Percentiles rank a stretch among this genome's conserved stretches.
Conservation (phyloP, 2,888 invertebrate genomes). For the Ormyrus labotus region DNA sequence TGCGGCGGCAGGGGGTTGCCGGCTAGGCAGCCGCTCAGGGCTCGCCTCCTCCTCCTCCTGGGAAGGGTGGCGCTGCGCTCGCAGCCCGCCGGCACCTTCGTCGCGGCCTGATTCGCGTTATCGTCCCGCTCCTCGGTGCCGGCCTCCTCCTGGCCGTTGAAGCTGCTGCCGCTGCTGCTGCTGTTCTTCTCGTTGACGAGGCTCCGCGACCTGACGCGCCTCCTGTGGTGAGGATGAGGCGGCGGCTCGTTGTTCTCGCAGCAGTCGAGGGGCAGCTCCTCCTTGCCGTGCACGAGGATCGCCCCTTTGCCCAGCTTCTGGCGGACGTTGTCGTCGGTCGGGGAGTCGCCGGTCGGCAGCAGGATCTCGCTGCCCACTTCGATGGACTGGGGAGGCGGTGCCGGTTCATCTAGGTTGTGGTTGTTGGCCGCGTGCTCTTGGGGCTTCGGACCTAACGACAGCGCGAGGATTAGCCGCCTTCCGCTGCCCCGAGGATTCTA, state of each 20-base stretch:
- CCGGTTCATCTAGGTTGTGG: neutral
- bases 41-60: slow-evolving; percentile 67
- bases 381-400: slow-evolving; percentile 63
- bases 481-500: slow-evolving; percentile 11
- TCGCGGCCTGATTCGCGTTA: slow-evolving; percentile 1
- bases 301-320: slow-evolving; percentile 77
- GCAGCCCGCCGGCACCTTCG: neutral
- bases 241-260: slow-evolving; percentile 49
- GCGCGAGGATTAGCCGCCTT: slow-evolving; percentile 23
- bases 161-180: slow-evolving; percentile 61
- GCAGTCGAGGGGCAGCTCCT: slow-evolving; percentile 80
- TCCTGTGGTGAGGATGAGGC: slow-evolving; percentile 38
- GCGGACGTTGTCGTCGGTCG: slow-evolving; percentile 72
- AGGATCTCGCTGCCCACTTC: slow-evolving; percentile 74
- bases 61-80: slow-evolving; percentile 70
- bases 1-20: slow-evolving; percentile 80
- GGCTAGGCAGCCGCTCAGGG: slow-evolving; percentile 69
- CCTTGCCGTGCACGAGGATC: slow-evolving; percentile 80
- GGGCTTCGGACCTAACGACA: slow-evolving; percentile 59
- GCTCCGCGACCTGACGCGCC: slow-evolving; percentile 58
- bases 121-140: slow-evolving; percentile 18
- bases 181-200: slow-evolving; percentile 65
- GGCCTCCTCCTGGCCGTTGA: slow-evolving; percentile 6
- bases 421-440: slow-evolving; percentile 61
- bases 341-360: slow-evolving; percentile 69